phyloP scores from a whole-genome alignment of 2,888 invertebrate genomes.

The Cybosia mesomella region DNA sequence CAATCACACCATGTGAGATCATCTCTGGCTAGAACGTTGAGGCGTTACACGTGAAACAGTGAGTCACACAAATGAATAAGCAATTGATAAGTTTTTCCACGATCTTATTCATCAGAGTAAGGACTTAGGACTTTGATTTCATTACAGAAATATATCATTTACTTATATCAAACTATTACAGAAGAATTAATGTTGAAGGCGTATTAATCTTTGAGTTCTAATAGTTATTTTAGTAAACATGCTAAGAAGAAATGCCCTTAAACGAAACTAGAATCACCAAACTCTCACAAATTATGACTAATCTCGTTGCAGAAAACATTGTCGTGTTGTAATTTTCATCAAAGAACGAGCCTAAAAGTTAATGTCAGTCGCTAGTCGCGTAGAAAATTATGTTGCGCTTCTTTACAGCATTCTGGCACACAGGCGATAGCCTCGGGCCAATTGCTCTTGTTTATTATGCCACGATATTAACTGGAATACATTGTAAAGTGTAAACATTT shows the following conservation, averaged over 20 bases:
- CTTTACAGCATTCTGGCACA: too few relatives aligned
- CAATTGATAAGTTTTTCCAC: not conserved
- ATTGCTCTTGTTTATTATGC: not conserved
- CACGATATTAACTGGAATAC: too few relatives aligned
- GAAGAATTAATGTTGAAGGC: not conserved
- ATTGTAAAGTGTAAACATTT: too few relatives aligned
- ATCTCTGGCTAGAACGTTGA: not conserved
- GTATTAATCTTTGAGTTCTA: not conserved
- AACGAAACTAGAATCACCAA: not conserved
- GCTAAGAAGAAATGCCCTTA: not conserved
- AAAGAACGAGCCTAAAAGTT: not conserved
- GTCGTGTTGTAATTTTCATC: not conserved
- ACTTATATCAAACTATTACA: not conserved
- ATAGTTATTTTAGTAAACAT: not conserved
- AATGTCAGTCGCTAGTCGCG: too few relatives aligned
- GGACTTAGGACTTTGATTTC: not conserved
- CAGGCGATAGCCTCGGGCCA: not conserved
- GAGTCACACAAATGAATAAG: constrained; percentile 8
- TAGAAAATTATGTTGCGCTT: too few relatives aligned
- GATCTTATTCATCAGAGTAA: not conserved
- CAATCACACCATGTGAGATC: not conserved
- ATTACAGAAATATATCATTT: not conserved
- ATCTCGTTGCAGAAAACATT: not conserved
- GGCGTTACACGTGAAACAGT: not conserved
- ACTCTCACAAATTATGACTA: not conserved